phyloP scores from a whole-genome alignment of 2,113 vertebrate species.

The Albula glossodonta region DNA sequence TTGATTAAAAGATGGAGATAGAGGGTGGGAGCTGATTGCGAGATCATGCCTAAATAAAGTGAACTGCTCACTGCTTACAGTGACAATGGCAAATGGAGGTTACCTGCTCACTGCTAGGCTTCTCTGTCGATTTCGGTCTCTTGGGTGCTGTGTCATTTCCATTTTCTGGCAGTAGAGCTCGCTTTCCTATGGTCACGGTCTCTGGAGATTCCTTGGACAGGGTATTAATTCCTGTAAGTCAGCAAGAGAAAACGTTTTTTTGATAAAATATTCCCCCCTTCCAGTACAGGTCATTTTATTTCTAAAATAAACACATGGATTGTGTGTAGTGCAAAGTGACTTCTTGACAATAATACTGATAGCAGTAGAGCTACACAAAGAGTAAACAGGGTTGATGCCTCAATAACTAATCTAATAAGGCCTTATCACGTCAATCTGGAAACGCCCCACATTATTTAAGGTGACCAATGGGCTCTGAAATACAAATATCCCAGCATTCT shows the following conservation, averaged over 20 bases:
- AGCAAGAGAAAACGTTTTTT: constrained; percentile 37
- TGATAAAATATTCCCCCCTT: background rate
- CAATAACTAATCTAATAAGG: constrained; percentile 16
- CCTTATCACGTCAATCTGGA: constrained; percentile 26
- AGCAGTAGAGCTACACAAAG: background rate
- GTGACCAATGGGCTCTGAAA: constrained; percentile 72
- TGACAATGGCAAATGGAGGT: constrained; percentile 32
- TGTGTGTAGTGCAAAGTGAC: too few relatives aligned
- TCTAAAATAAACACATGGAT: constrained; percentile 21
- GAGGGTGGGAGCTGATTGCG: constrained; percentile 28
- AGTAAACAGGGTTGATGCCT: background rate
- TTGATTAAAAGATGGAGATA: constrained; percentile 47
- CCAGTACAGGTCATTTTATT: background rate
- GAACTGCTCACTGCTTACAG: constrained; percentile 59
- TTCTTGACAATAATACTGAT: too few relatives aligned
- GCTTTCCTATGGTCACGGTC: constrained; percentile 74
- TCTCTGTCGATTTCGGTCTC: constrained; percentile 85
- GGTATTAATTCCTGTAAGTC: constrained; percentile 78
- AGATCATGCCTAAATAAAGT: constrained; percentile 38
- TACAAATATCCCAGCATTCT: constrained; percentile 37
- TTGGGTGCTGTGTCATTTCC: constrained; percentile 87
- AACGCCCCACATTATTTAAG: constrained; percentile 57
- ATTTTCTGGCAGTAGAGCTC: constrained; percentile 79
- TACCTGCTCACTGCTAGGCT: constrained; percentile 91
- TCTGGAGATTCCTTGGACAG: constrained; percentile 82